Percentiles rank a stretch among this genome's conserved stretches.
phyloP scores from a whole-genome alignment of 1,140 invertebrate species.

The Bombus superbus region DNA sequence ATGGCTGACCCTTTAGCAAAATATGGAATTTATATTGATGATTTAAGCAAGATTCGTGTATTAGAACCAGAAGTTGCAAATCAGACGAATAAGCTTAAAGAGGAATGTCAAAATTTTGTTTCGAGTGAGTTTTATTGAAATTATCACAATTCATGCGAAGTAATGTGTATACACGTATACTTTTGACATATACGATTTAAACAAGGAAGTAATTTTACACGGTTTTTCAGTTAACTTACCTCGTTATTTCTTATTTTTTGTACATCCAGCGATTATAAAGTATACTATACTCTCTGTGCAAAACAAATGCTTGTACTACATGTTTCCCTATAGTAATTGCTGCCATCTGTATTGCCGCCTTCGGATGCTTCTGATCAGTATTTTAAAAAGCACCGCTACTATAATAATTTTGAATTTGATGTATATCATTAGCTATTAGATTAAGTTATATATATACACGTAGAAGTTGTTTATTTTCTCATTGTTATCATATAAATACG shows the following conservation, averaged over 20 bases:
- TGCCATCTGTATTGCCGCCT: slow-evolving; percentile 44
- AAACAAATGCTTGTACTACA: slow-evolving; percentile 37
- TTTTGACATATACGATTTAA: neutral
- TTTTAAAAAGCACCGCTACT: neutral
- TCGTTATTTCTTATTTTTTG: slow-evolving; percentile 6
- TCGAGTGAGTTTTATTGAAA: slow-evolving; percentile 86
- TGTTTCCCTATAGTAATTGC: slow-evolving; percentile 37
- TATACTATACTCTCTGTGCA: neutral
- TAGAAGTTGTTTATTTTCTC: neutral
- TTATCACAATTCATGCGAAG: neutral
- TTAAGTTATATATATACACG: neutral
- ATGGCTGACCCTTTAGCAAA: slow-evolving; percentile 90
- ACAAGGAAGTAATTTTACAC: neutral
- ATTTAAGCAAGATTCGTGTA: slow-evolving; percentile 92
- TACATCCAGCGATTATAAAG: slow-evolving; percentile 7
- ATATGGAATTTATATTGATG: slow-evolving; percentile 92
- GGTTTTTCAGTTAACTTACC: neutral
- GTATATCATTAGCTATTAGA: neutral
- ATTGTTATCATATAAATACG: neutral
- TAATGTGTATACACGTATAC: neutral
- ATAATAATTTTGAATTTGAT: neutral
- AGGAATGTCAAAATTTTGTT: slow-evolving; percentile 92
- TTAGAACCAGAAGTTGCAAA: slow-evolving; percentile 90
- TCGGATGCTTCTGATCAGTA: neutral
- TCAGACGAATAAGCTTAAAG: slow-evolving; percentile 90